Evolutionary conservation across 2,888 invertebrate genomes (phyloP), one percentile per base, ranked within the genome.

Genomic region (Drosophila kuntzei): DNA sequence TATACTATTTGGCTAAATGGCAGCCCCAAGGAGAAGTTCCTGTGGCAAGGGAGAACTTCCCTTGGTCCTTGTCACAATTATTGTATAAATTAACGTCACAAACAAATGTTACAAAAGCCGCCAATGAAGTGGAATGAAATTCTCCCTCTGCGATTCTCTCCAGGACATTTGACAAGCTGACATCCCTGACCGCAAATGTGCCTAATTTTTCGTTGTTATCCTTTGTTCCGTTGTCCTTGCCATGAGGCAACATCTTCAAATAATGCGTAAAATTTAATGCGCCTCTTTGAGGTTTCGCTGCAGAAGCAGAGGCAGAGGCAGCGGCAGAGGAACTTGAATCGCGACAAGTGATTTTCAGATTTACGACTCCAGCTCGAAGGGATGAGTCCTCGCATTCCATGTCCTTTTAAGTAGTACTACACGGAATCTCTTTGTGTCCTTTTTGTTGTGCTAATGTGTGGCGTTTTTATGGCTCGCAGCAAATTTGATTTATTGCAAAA

Each of bases 61-160:
- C 64, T 60, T 70, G 68, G 65, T 80, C 71, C 67, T 76, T 87
- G 79, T 76, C 90, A 80, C 90, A 90, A 91, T 90, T 90, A 90
- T 90, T 90, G 90, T 90, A 90, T 90, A 90, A 90, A 90, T 91
- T 90, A 92, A 92, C 90, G 92, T 92, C 92, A 92, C 88, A 90
- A 92, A 91, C 92, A 92, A 92, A 92, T 92, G 92, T 92, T 92
- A 90, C 92, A 90, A 92, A 92, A 91, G 91, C 89, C 90, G 89
- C 91, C 92, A 92, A 92, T 92, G 92, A 92, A 91, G 90, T 91
- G 92, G 92, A 92, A 92, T 90, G 88, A 89, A 83, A 79, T 18
- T 20, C 34, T 25, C 20, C 5, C 36, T 25, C 39, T n/a, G n/a
- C 16, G 43, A 32, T 32, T 47, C 54, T 50, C 49, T 32, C 3